Conservation (phyloP, 1,140 invertebrate genomes). For the Vanessa atalanta region DNA sequence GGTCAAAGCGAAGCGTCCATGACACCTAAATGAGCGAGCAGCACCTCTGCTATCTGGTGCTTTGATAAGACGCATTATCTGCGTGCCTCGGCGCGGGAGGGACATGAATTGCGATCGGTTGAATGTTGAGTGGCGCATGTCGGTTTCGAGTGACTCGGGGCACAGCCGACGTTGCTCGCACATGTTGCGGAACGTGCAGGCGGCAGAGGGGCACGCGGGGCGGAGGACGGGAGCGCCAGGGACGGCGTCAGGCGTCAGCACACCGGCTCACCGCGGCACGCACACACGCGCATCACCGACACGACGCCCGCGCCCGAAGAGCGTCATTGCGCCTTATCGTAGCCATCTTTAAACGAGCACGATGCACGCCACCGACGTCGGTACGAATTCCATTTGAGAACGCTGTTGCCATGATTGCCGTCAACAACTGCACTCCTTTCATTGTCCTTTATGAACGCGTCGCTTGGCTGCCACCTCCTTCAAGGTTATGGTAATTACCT, state of each 20-base stretch:
- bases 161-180: slow-evolving; percentile 59
- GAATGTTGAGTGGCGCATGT: slow-evolving; percentile 53
- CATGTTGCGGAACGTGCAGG: slow-evolving; percentile 76
- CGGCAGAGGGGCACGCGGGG: slow-evolving; percentile 48
- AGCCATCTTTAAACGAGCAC: slow-evolving; percentile 78
- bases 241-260: slow-evolving; percentile 57
- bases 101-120: slow-evolving; percentile 55
- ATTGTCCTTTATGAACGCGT: slow-evolving; percentile 51
- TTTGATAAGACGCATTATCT: slow-evolving; percentile 75
- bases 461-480: slow-evolving; percentile 48
- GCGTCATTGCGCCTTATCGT: slow-evolving; percentile 76
- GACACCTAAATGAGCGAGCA: slow-evolving; percentile 74
- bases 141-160: slow-evolving; percentile 45
- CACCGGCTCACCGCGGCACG: slow-evolving; percentile 50
- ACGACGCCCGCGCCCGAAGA: slow-evolving; percentile 73
- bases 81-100: slow-evolving; percentile 61
- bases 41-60: slow-evolving; percentile 77
- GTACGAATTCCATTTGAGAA: slow-evolving; percentile 70
- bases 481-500: slow-evolving; percentile 74
- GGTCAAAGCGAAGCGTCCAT: slow-evolving; percentile 63
- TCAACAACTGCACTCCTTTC: slow-evolving; percentile 68
- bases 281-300: slow-evolving; percentile 49
- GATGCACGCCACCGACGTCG: slow-evolving; percentile 69
- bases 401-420: slow-evolving; percentile 61
- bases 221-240: slow-evolving; percentile 56